Evolutionary conservation across 2,113 vertebrate genomes (phyloP), one percentile per base, ranked within the genome.

Genomic region (Entelurus aequoreus): DNA sequence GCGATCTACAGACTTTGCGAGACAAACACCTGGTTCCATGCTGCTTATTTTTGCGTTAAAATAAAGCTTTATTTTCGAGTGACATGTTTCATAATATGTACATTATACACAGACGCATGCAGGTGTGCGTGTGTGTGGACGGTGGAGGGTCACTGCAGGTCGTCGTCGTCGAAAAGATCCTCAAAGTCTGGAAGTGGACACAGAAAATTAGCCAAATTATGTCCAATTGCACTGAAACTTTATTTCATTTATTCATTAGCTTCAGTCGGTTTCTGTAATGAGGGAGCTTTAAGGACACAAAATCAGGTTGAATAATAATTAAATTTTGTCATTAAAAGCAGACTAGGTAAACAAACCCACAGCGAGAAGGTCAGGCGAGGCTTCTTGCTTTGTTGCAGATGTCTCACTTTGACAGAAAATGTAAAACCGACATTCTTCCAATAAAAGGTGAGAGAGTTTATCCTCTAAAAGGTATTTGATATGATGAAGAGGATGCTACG

Each of bases 101-200:
- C 66, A 74, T 35, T 11, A 35, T 63, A 55, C 13, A 52, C 19
- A 58, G 46, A 67, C 9, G 49, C 8, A 16, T 8, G 19, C 35
- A 8, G 52, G 37, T 19, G 54, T 14, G 15, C 1, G 38, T 6
- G 38, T 16, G 38, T 5, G 54, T 65, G 7, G 0, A 21, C 5
- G 0, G 52, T 48, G 16, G 72, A 28, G 60, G 53, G 66, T 94
- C 90, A 94, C 86, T 93, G 92, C 78, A 94, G 90, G 86, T 94
- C 94, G 13, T 94, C 93, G 0, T 94, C 94, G 74, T 95, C 94
- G 73, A 93, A 94, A 48, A 94, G 90, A 81, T 94, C 93, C 89
- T 94, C 93, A 81, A 94, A 94, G 82, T 93, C 94, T 95, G 83
- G 15, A 49, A 68, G n/a, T 1, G 21, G 36, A n/a, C 8, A 61